Base-by-base conservation (phyloP, 1,140 invertebrate genomes). In the Triops longicaudatus region DNA sequence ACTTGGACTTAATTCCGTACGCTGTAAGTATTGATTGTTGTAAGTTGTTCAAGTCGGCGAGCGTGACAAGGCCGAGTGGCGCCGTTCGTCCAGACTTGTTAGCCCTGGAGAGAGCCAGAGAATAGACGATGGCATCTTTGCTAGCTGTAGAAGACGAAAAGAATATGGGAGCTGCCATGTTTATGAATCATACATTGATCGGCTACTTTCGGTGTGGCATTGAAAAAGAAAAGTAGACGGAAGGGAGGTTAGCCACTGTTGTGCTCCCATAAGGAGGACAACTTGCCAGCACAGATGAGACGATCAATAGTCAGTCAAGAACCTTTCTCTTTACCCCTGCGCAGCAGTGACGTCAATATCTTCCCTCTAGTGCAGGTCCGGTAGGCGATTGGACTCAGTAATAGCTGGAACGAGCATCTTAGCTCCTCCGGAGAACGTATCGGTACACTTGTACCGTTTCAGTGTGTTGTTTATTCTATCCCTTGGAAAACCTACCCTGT, bases 261-360 rank as follows among this genome's bases (percentile, higher is more conserved):
- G 50, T 63, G 2, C 31, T 63, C 22, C 50, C 50, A 63, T 63
- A 63, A 63, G 50, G 50, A 63, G 50, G 50, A 63, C 50, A 22
- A 63, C 50, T 63, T 63, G 50, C 50, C 50, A 63, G 50, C 50
- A 37, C 31, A 63, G 50, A 63, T 63, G 50, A 22, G 50, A 22
- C 50, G 50, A 63, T 63, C 50, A 63, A 63, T 63, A 63, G 50
- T 63, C 50, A 63, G 50, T 63, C 50, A 63, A 63, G 50, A n/a
- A 3, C 50, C 22, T 63, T n/a, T 63, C 17, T 14, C 50, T 63
- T 63, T 17, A 37, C 31, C 22, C 17, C 50, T 63, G 50, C 50
- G 50, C 50, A 63, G 50, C 50, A 63, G 22, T 63, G 50, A 63
- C 50, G 50, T 63, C 50, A 63, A 63, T 63, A 63, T 14, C 22